phyloP scores from a whole-genome alignment of 2,797 vertebrate genomes.

The Betta splendens region DNA sequence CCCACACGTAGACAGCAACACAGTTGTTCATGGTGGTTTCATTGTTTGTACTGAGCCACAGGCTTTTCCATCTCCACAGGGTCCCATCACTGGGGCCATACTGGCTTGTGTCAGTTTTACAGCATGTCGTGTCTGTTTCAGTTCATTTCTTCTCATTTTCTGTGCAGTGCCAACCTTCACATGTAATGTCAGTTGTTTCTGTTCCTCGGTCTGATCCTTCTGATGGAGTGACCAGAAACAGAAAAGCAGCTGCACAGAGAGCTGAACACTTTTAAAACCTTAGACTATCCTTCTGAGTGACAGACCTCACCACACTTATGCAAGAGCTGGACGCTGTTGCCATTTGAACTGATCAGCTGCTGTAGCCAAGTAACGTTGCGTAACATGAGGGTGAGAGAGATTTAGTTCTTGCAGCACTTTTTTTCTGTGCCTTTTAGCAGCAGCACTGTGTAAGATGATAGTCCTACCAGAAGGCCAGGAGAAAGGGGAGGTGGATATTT shows the following conservation, averaged over 20 bases:
- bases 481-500: constrained; percentile 9
- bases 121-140: no score
- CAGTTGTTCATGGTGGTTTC: no score
- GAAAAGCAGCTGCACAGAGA: constrained; percentile 38
- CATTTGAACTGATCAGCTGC: constrained; percentile 59
- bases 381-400: constrained; percentile 53
- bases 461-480: constrained; percentile 48
- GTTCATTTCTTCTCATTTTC: no score
- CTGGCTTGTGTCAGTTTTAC: no score
- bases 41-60: no score
- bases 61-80: no score
- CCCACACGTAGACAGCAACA: no score
- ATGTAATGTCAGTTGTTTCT: constrained; percentile 26
- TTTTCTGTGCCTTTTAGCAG: constrained; percentile 64
- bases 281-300: constrained; percentile 39
- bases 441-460: constrained; percentile 61
- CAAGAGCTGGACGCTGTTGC: constrained; percentile 75
- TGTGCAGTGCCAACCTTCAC: constrained; percentile 1
- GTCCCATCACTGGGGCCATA: no score
- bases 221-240: constrained; percentile 26
- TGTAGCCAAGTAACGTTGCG: constrained; percentile 69
- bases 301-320: constrained; percentile 68
- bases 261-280: constrained; percentile 29
- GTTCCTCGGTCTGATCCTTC: no score
- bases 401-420: constrained; percentile 39